Base-by-base conservation (phyloP, 2,797 vertebrate genomes). In the Anas capensis region DNA sequence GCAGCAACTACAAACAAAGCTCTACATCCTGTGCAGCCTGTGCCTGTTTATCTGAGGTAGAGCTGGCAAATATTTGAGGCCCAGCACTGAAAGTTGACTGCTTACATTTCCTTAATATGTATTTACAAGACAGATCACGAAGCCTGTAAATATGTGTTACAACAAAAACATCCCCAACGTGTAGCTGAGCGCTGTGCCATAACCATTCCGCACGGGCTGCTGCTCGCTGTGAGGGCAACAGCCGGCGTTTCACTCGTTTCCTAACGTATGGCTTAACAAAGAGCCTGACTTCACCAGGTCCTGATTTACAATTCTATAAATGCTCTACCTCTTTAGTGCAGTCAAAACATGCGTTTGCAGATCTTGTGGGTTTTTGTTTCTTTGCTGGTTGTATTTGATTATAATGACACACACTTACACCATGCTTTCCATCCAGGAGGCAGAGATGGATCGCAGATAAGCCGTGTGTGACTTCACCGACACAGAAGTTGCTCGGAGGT, bases 111-210 rank as follows among this genome's bases (percentile, higher is more conserved):
- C 57, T 92, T 95, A 88, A 93, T 89, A 68, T 34, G 36, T 92
- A 68, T 96, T 95, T 97, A 96, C 93, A 93, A 78, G 92, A 79
- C 86, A 95, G 78, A 84, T 95, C 49, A 31, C 46, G 76, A 95
- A 85, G 83, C 72, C 76, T 80, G 87, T 95, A 96, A 96, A 96
- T 95, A 80, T 23, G 46, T 77, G 44, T 94, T 89, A 54, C 24
- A 87, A 86, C 79, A 93, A 95, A 94, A 94, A 54, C 78, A 94
- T 93, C 76, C 81, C 66, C 93, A 92, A 94, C 81, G 73, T 53
- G 73, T 94, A 84, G 90, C 64, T 85, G 90, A 92, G 70, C 91
- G 90, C 77, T 91, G 70, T 90, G 60, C 81, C 54, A 33, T 82
- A 92, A 95, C 81, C 29, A 78, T 90, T 95, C 81, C 76, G 82